These are phyloP conservation scores for Rhaphigaster nebulosa DNA, from an alignment of 2,888 invertebrate genomes.

Conservation along the genomic window DNA sequence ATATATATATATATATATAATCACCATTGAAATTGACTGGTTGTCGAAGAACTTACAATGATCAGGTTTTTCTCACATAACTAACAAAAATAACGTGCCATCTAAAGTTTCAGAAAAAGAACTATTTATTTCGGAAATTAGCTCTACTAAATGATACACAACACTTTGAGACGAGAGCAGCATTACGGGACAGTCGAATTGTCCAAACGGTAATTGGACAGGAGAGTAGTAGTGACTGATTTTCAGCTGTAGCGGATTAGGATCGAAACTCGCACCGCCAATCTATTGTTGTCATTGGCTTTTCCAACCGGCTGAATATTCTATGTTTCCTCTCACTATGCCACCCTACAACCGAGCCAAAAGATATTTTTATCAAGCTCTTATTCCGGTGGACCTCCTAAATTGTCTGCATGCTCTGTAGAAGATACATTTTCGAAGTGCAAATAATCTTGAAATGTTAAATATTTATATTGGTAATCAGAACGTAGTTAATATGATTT, in stretches of 20 bases:
- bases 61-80: too few relatives aligned
- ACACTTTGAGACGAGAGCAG: not conserved
- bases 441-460: too few relatives aligned
- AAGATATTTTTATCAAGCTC: not conserved
- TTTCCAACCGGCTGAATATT: not conserved
- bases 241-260: not conserved
- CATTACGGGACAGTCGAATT: not conserved
- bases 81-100: too few relatives aligned
- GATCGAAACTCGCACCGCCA: not conserved
- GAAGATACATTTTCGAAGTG: too few relatives aligned
- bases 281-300: conserved; percentile 12
- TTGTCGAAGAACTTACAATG: too few relatives aligned
- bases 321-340: not conserved
- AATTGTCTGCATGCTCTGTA: not conserved
- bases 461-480: too few relatives aligned
- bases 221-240: conserved; percentile 1
- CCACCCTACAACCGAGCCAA: not conserved
- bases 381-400: not conserved
- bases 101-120: too few relatives aligned
- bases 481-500: too few relatives aligned
- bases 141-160: not conserved
- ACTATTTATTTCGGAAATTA: too few relatives aligned
- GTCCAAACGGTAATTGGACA: not conserved
- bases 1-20: too few relatives aligned
- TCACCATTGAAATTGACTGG: too few relatives aligned